Base-by-base conservation (phyloP, 2,797 vertebrate species). In the Semaprochilodus insignis region DNA sequence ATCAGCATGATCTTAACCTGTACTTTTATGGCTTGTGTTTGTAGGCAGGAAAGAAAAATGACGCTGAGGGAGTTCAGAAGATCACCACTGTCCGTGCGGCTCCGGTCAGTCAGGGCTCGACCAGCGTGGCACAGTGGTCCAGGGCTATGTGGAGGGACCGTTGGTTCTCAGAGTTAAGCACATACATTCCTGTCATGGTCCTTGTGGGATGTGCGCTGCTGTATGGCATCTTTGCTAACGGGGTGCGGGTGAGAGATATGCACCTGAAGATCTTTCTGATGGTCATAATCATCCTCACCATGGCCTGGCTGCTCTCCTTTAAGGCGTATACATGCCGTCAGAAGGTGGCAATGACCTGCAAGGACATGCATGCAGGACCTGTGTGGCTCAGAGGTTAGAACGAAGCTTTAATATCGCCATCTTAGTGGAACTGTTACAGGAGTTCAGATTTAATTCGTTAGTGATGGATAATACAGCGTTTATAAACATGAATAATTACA, bases 331-430 rank as follows among this genome's bases (percentile, higher is more conserved):
- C 94, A 0, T 87, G 88, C 59, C 94, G 89, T 8, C 81, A 80
- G 77, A 92, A 94, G 0, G 87, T 89, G 0, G 96, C 96, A 1
- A 92, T 95, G 16, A 91, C 91, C 16, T 96, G 95, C 90, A 96
- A 93, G 84, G 98, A 99, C 54, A 86, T 91, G n/a, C 97, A 99
- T 0, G 97, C 98, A 0, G 97, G 97, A 23, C 97, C 97, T 19
- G 83, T 99, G 65, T 99, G 97, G 97, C 95, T 98, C 77, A 91
- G 95, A 95, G 96, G 97, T 98, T 27, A 52, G 52, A 16, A 54
- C 14, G 16, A 54, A 15, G 52, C 40, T 40, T 40, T 40, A 8
- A 8, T 40, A 8, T 2, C 5, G 40, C 40, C 40, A 40, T 4
- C 5, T 40, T 40, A 40, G 3, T 31, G 31, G 31, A 31, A 31